Evolutionary conservation across 2,797 vertebrate species (phyloP).

Genomic region (Heliangelus exortis): DNA sequence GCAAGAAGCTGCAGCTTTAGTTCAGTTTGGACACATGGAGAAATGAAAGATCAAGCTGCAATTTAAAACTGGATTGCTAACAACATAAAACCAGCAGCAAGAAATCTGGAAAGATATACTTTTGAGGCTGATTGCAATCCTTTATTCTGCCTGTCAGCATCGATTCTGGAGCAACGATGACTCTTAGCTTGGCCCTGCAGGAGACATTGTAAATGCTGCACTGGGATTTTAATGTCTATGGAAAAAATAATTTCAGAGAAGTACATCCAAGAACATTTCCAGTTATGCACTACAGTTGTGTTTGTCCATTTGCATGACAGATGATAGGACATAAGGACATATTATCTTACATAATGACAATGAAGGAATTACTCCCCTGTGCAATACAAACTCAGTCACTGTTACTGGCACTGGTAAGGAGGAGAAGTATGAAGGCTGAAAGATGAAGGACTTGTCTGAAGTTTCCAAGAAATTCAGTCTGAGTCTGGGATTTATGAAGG

Average conservation of each 20-base stretch:
- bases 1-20: not conserved
- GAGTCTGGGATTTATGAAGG: not conserved
- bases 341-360: not conserved
- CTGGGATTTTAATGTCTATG: conserved; percentile 8
- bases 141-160: conserved; percentile 11
- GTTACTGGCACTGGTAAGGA: not conserved
- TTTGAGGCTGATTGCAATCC: not conserved
- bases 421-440: not conserved
- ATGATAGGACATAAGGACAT: not conserved
- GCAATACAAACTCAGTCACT: not conserved
- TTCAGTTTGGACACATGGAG: not conserved
- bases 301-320: not conserved
- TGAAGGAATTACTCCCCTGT: not conserved
- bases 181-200: not conserved
- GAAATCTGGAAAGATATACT: not conserved
- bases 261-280: conserved; percentile 18
- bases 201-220: not conserved
- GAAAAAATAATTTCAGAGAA: not conserved
- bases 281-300: not conserved
- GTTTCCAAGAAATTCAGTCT: not conserved
- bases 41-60: conserved; percentile 10
- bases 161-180: not conserved
- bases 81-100: not conserved
- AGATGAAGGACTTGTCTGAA: not conserved
- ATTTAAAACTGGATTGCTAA: not conserved